phyloP scores from a whole-genome alignment of 2,797 vertebrate species.

The Enteromius unitaeniatus region DNA sequence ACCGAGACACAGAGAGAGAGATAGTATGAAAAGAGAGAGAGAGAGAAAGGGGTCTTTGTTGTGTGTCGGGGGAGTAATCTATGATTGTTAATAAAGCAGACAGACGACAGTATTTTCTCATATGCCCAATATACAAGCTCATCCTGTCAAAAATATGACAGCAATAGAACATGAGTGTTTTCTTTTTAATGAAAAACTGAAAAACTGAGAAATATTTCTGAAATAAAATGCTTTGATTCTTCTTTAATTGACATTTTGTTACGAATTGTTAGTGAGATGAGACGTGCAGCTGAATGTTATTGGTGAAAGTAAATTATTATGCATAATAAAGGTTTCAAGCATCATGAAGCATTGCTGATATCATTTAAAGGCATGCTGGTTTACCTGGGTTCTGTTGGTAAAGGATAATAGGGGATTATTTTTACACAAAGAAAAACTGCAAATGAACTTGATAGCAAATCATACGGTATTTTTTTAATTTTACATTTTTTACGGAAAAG shows the following conservation, averaged over 20 bases:
- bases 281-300: slow-evolving; percentile 51
- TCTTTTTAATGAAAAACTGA: slow-evolving; percentile 45
- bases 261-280: slow-evolving; percentile 58
- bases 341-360: slow-evolving; percentile 34
- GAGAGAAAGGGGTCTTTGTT: slow-evolving; percentile 47
- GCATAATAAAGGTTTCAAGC: slow-evolving; percentile 51
- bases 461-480: not conserved
- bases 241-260: slow-evolving; percentile 54
- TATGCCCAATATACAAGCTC: slow-evolving; percentile 32
- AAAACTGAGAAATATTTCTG: slow-evolving; percentile 29
- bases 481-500: not conserved
- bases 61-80: slow-evolving; percentile 57
- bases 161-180: slow-evolving; percentile 21
- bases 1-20: slow-evolving; percentile 78
- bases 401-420: not conserved
- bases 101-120: slow-evolving; percentile 41
- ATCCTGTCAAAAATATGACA: slow-evolving; percentile 39
- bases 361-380: not conserved
- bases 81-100: slow-evolving; percentile 53
- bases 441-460: not conserved
- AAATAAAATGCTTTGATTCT: slow-evolving; percentile 47
- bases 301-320: slow-evolving; percentile 59
- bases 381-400: not conserved
- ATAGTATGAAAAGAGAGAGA: slow-evolving; percentile 75
- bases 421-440: not conserved